Evolutionary conservation across 2,797 vertebrate species (phyloP), one percentile per base, ranked within the genome.

Genomic region (Passerculus sandwichensis): DNA sequence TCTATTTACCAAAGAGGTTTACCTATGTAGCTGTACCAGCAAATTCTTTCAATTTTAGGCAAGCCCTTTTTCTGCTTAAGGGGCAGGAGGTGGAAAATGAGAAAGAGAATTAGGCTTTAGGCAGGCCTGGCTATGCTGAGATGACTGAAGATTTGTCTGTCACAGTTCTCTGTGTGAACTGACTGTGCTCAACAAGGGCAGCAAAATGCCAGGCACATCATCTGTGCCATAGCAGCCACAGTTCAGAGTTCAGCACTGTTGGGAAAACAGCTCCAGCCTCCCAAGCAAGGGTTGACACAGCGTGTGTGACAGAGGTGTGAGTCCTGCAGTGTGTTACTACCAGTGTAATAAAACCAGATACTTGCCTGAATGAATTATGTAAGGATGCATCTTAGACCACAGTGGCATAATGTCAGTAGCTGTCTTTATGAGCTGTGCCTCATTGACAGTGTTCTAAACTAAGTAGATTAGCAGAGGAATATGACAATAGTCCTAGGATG

Each of bases 11-110:
- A 13, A 85, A 47, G 81, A 54, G 30, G 14, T 92, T 88, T 83
- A 57, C 82, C 38, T 17, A 27, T 38, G 73, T 77, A 89, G 61
- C 69, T 85, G 47, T 77, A 81, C 79, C 36, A 88, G 79, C 79
- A 86, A 70, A 65, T 88, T 29, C 69, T 84, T 85, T 88, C 59
- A 44, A 69, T 89, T 89, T 83, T 83, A 92, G 66, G 21, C 69
- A 91, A 91, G 72, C 34, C 65, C 8, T 71, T 72, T 85, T 76
- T 88, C 75, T 11, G 54, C 82, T 88, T 83, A 54, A 87, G 47
- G 69, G 61, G 48, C 42, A 65, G 75, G 67, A 85, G 67, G 67
- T 76, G 34, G 36, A 83, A 88, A 70, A 53, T 77, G 40, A 72
- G 71, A 32, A 66, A 40, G 15, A 86, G 54, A 79, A 80, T 74